A percentile compares a stretch with the other conserved stretches of the same genome.
These are phyloP conservation scores for Hanleya hanleyi DNA, from an alignment of 2,888 invertebrate species.

Conservation along the genomic window DNA sequence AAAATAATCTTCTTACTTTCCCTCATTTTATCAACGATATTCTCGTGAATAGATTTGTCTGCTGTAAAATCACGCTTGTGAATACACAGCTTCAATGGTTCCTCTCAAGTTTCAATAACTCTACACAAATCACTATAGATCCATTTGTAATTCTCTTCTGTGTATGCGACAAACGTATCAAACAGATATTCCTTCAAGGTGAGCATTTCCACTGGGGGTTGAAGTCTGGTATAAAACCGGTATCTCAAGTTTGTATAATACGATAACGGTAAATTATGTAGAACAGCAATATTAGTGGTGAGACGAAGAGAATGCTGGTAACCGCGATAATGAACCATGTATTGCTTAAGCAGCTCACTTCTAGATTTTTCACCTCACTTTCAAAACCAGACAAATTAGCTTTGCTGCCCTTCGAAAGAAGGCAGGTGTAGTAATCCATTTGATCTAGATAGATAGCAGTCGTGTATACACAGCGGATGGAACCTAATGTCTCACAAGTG, in stretches of 20 bases:
- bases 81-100: neutral
- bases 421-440: neutral
- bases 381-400: neutral
- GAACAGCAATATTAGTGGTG: neutral
- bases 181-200: neutral
- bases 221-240: neutral
- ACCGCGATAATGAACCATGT: neutral
- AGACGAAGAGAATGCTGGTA: neutral
- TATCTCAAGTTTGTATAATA: neutral
- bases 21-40: neutral
- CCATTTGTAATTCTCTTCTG: neutral
- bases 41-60: neutral
- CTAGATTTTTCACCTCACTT: neutral
- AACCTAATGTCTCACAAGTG: neutral
- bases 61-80: neutral
- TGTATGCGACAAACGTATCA: neutral
- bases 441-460: neutral
- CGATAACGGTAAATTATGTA: neutral
- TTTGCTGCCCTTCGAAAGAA: neutral
- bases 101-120: neutral
- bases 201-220: neutral
- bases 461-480: neutral
- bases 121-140: neutral
- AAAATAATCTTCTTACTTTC: neutral
- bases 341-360: neutral